Evolutionary conservation across 2,888 invertebrate genomes (phyloP), one percentile per base, ranked within the genome.

Genomic region (Andrena chrysosceles): DNA sequence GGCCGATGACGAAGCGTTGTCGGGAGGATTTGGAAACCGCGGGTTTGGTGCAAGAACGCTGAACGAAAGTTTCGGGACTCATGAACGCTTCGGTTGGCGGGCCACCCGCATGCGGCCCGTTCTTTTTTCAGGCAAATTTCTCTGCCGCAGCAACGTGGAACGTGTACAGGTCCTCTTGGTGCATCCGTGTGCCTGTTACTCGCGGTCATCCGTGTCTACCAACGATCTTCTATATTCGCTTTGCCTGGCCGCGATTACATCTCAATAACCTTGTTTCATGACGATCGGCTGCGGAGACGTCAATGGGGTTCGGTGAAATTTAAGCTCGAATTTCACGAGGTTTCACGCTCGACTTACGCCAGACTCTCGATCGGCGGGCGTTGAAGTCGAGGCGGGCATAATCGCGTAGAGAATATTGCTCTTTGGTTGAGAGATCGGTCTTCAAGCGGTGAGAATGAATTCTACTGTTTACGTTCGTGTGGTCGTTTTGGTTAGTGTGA

Each of bases 241-340:
- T 79, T 73, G 78, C 70, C 29, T 64, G 35, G 71, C 72, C 73
- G 82, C 84, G 90, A 90, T 89, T 83, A 75, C 71, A 87, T 88
- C 88, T 78, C 86, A 76, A 87, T 89, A 89, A 89, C 90, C 90
- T 89, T 87, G 87, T 90, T 90, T 89, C 89, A 87, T 77, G 84
- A 85, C 86, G 90, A 85, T 83, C 85, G 72, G 82, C 85, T 42
- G 42, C 42, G 33, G 63, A 63, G 87, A 89, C 86, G 42, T 42
- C 42, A 42, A 42, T 86, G 84, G 83, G 89, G 89, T 83, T 83
- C 78, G 66, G 89, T 88, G 89, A 90, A 91, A 90, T 90, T 91
- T 88, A 77, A 89, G 89, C 89, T 90, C 87, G 88, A 87, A 89
- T 91, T 91, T 88, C 89, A 88, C 86, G 82, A 63, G 78, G 81